Conservation (phyloP, 2,113 vertebrate genomes). For the Todiramphus chloris region DNA sequence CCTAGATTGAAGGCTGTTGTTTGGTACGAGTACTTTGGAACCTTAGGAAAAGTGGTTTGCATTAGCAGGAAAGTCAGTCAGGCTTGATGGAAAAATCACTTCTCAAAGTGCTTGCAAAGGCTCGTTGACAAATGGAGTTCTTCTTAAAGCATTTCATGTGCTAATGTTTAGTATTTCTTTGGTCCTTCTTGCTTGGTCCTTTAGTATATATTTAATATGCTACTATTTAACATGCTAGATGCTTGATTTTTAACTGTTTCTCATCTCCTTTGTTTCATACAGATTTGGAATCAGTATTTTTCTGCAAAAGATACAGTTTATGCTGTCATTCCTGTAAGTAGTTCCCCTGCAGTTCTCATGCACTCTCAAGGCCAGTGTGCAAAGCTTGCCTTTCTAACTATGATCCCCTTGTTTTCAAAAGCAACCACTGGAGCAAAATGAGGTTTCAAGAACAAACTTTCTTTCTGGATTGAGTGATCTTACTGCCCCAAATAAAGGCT, state of each 20-base stretch:
- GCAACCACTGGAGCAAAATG: not conserved
- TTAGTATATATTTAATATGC: too few relatives aligned
- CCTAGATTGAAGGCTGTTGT: not conserved
- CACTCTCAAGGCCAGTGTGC: not conserved
- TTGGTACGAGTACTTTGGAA: not conserved
- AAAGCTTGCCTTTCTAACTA: not conserved
- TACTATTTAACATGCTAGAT: not conserved
- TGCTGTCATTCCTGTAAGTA: slow-evolving; percentile 94
- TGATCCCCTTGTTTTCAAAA: not conserved
- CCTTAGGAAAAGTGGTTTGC: not conserved
- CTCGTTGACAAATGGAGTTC: not conserved
- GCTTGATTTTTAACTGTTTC: not conserved
- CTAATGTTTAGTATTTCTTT: too few relatives aligned
- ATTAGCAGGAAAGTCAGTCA: not conserved
- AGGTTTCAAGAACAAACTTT: not conserved
- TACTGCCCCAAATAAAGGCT: not conserved
- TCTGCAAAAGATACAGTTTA: slow-evolving; percentile 89
- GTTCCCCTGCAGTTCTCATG: not conserved
- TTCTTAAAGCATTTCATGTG: not conserved
- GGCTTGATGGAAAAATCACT: not conserved
- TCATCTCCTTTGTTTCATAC: slow-evolving; percentile 45
- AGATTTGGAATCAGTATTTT: slow-evolving; percentile 95
- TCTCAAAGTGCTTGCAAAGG: not conserved
- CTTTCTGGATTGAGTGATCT: not conserved
- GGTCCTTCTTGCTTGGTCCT: too few relatives aligned